A percentile compares a stretch with the other conserved stretches of the same genome.
These are phyloP conservation scores for Momotus momota DNA, from an alignment of 2,797 vertebrate species.

Conservation along the genomic window DNA sequence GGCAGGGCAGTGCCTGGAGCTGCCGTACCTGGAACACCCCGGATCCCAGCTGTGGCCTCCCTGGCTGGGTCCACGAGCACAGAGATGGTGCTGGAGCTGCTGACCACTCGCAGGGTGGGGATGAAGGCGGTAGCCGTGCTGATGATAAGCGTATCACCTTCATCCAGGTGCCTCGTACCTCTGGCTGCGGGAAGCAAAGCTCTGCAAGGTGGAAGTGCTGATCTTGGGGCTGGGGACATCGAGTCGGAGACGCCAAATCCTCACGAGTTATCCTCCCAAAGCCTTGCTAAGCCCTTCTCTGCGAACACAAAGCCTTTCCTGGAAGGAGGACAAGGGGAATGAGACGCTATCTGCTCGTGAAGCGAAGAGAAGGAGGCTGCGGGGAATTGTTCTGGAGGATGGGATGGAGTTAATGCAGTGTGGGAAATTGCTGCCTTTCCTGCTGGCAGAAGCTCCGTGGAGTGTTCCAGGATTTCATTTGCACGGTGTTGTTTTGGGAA, in stretches of 20 bases:
- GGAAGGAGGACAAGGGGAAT: neutral
- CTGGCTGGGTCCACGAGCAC: accelerated
- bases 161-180: neutral
- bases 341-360: accelerated
- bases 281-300: neutral
- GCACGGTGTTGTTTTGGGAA: neutral
- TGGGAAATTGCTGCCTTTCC: neutral
- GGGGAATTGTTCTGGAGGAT: neutral
- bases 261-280: neutral
- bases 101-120: accelerated
- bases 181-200: neutral
- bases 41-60: neutral
- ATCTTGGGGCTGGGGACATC: neutral
- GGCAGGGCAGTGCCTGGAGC: neutral
- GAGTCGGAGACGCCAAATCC: neutral
- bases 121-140: neutral
- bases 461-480: neutral
- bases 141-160: neutral
- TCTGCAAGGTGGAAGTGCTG: neutral
- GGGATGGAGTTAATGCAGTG: neutral
- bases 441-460: neutral
- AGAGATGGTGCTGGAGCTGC: neutral
- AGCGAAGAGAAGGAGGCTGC: neutral
- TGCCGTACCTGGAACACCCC: neutral
- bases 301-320: neutral